Evolutionary conservation across 2,888 invertebrate species (phyloP), one percentile per base, ranked within the genome.

Genomic region (Acholoe squamosa): DNA sequence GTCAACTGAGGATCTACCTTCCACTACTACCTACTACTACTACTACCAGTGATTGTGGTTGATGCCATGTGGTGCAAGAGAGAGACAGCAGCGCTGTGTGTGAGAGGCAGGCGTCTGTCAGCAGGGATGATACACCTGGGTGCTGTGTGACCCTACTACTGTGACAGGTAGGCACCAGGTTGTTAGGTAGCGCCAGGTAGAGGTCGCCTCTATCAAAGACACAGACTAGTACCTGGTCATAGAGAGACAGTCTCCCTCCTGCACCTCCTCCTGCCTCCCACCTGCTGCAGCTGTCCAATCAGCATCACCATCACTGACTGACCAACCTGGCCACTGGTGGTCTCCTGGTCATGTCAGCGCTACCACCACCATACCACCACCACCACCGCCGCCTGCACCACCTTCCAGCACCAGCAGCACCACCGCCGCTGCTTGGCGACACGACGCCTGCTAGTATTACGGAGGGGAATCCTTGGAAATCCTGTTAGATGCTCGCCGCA

Each of bases 391-490:
- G 14, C 80, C 80, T 34, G 34, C 80, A 80, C 22, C 43, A 80
- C 34, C 12, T 33, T 0, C 71, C 80, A n/a, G 22, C 80, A 80
- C 22, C 80, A 80, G 22, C 80, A n/a, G 19, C 80, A 80, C 34
- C 80, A 43, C 22, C 80, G 43, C 80, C 43, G 43, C 80, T 16
- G 43, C 80, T 25, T 43, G 80, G 43, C 43, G 80, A 80, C 33
- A 34, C 34, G 34, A 43, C 80, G 80, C 34, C 16, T 34, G 80
- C 80, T 43, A 14, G 33, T 34, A 22, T 16, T 80, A 80, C 25
- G 80, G n/a, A 34, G 7, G 34, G 34, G 80, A 80, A 80, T 80
- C 80, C 80, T 80, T 80, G 80, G 80, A 25, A 80, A 80, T 80
- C 80, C 80, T 33, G 22, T 25, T 80, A 80, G 80, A 80, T 80